Base-by-base conservation (phyloP, 2,888 invertebrate species). In the Sympetrum striolatum region DNA sequence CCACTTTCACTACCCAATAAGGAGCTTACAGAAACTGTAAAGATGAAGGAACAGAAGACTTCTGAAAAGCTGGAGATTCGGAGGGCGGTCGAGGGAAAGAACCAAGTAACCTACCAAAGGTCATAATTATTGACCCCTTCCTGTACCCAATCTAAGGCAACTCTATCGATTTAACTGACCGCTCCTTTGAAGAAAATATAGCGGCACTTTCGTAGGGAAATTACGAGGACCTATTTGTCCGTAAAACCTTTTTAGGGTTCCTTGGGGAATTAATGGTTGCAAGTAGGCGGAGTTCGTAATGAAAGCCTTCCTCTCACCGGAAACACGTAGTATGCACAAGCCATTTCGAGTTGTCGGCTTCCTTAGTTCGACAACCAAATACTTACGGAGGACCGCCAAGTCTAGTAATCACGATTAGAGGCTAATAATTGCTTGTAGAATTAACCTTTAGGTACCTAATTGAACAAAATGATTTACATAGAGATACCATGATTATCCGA, bases 101-200 rank as follows among this genome's bases (percentile, higher is more conserved):
- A 73, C 12, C 6, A 25, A 25, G 25, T 25, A 25, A 73, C 73
- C 73, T 73, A 25, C 3, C 37, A 64, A 86, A 86, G 60, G 60
- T 64, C 64, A 37, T 64, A 60, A 64, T 86, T 86, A 86, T 60
- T 37, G 60, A 31, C 86, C 60, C 35, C 60, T 14, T 73, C 64
- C 3, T n/a, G 37, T 5, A 37, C 22, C 12, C 58, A 60, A 86
- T 60, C 53, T 22, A 35, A 22, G 86, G 60, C 22, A 35, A 60
- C 35, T 60, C 82, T 5, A 86, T 86, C 86, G 86, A 86, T 86
- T 64, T 58, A 86, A 86, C 60, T 37, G 60, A 22, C 18, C 37
- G 60, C 37, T 86, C 12, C 14, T n/a, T 10, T 6, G 18, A 58
- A 31, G 39, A 10, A 12, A 12, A 60, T 18, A 37, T 86, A 86